phyloP scores from a whole-genome alignment of 2,113 vertebrate species.

The Cryptomyrus ogoouensis region DNA sequence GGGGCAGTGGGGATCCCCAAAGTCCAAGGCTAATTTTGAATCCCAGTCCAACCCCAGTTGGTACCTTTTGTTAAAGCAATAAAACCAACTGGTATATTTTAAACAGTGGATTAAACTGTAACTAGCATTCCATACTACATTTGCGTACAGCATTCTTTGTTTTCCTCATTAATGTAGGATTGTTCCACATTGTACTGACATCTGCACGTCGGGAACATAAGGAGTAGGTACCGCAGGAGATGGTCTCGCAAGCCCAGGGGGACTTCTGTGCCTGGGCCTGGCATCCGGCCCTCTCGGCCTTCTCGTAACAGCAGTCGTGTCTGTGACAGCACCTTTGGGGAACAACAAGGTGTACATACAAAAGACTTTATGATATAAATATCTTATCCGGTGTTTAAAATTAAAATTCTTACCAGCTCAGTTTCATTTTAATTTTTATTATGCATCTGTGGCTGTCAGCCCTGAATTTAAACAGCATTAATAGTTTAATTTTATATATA shows the following conservation, averaged over 20 bases:
- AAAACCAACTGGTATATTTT: background rate
- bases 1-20: background rate
- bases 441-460: background rate
- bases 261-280: constrained; percentile 23
- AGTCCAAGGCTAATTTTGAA: background rate
- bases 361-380: background rate
- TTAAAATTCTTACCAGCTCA: background rate
- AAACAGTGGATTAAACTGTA: background rate
- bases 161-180: background rate
- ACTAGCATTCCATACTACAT: background rate
- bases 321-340: constrained; percentile 37
- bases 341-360: background rate
- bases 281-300: constrained; percentile 32
- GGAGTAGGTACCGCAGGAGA: constrained; percentile 34
- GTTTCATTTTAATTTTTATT: background rate
- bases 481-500: background rate
- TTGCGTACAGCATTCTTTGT: background rate
- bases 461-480: background rate
- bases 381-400: background rate
- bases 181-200: background rate
- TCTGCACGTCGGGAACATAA: background rate
- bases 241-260: constrained; percentile 30
- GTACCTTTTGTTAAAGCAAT: background rate
- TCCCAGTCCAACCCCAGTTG: background rate
- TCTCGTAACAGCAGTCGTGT: constrained; percentile 43